These are phyloP conservation scores for Lerista edwardsae DNA, from an alignment of 2,797 vertebrate species.

Conservation along the genomic window DNA sequence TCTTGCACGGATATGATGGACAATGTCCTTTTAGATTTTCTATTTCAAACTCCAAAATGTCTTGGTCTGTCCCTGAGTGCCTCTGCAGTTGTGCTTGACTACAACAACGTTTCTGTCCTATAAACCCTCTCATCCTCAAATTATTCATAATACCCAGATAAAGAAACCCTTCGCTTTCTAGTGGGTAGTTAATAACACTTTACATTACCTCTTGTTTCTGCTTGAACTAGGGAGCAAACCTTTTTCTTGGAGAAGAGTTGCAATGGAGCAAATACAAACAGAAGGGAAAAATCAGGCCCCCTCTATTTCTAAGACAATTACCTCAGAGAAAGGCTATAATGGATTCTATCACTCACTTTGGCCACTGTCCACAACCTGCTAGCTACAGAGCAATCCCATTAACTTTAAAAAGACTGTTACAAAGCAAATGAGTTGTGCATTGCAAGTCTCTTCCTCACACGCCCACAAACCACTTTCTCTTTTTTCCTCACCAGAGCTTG, in stretches of 20 bases:
- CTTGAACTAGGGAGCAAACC: background rate
- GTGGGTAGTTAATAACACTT: background rate
- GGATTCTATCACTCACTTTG: conserved; percentile 7
- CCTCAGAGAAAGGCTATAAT: conserved; percentile 1
- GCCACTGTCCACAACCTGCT: conserved; percentile 54
- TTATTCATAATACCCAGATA: background rate
- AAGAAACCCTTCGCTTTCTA: background rate
- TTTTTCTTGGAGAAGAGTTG: background rate
- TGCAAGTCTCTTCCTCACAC: background rate
- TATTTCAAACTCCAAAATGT: background rate
- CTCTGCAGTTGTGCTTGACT: background rate
- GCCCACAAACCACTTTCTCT: background rate
- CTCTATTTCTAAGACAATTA: conserved; percentile 8
- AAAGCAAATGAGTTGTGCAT: background rate
- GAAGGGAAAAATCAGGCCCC: background rate
- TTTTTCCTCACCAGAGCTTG: background rate
- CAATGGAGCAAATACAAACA: background rate
- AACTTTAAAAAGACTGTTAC: conserved; percentile 2
- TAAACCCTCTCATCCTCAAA: background rate
- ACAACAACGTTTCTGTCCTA: background rate
- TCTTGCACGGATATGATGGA: background rate
- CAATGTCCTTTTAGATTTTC: background rate
- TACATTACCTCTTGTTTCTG: background rate
- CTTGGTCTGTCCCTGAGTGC: too few species aligned
- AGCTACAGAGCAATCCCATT: conserved; percentile 57